Base-by-base conservation (phyloP, 2,797 vertebrate species). In the Danio choprae region DNA sequence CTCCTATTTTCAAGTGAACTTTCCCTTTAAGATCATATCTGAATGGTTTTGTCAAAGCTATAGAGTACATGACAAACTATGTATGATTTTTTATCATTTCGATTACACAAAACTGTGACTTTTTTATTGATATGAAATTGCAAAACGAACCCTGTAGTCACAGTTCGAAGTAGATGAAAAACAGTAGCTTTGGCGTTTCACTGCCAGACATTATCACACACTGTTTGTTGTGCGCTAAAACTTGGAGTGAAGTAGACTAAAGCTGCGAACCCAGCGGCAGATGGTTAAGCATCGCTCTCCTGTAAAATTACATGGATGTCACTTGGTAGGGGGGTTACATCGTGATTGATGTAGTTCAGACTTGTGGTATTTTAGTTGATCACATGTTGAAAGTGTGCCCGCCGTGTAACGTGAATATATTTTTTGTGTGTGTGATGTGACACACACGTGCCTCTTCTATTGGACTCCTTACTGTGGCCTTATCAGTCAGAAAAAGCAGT, bases 341-440 rank as follows among this genome's bases (percentile, higher is more conserved):
- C 40, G 62, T 77, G 74, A 67, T 67, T 77, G 74, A 77, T 77
- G 74, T 67, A 18, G 50, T 77, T 76, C 74, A 67, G 74, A 67
- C 50, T 69, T 58, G 75, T 77, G 75, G 75, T 68, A 77, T 77
- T 77, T 46, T 69, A 48, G 51, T 50, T 44, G 64, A 77, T 77
- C 75, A 56, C 62, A 77, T 77, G 75, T 77, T 58, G 53, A 50
- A 77, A 77, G 74, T 67, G 74, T 43, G 48, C 73, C 48, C 36
- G 36, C 46, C 73, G 46, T 64, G 50, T 36, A 36, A 65, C 55
- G 62, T 77, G 74, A 77, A 56, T 67, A 67, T 55, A 58, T 59
- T 50, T 70, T 48, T n/a, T 40, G 43, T 41, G 51, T 59, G 53
- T 68, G 36, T 58, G 20, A 50, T 77, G 53, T 58, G 58, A 60